Base-by-base conservation (phyloP, 1,140 invertebrate genomes). In the Trinorchestia longiramus region DNA sequence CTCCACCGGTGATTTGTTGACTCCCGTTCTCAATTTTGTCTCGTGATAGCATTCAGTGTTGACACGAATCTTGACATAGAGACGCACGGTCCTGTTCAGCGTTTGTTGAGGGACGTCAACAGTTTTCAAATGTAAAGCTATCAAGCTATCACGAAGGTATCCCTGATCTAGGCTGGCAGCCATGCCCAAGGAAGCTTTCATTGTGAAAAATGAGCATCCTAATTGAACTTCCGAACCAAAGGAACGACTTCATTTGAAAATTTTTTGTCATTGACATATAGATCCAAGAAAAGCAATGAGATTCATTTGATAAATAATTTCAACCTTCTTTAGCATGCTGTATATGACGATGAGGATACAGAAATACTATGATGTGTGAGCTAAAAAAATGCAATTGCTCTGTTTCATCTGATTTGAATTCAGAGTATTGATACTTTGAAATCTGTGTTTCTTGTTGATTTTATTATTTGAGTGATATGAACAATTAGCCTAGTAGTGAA, bases 21-120 rank as follows among this genome's bases (percentile, higher is more conserved):
- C 92, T 94, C 92, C 11, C 92, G 43, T 42, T 94, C 92, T 94
- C 92, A 94, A 94, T 94, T 94, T 94, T 94, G 92, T 94, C 92
- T 94, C 44, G 43, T 94, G 44, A 94, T 94, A 45, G 44, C 92
- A 94, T 94, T 94, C 92, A 47, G 92, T 94, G 92, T 94, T 94
- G 92, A 94, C 92, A 94, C 92, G 44, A 40, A 45, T 90, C 88
- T 90, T 90, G 88, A 90, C 88, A 90, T 19, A 42, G 41, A 90
- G 88, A 90, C 88, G 88, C 15, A 8, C 43, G 41, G 43, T 15
- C 28, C 88, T 42, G 88, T 90, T 90, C 88, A 28, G 41, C 43
- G 43, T 90, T 90, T 90, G n/a, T 42, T 42, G 43, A 42, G 11
- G 41, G 41, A 42, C n/a, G 43, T 42, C n/a, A 90, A 90, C 23